phyloP scores from a whole-genome alignment of 2,888 invertebrate species.

The Leptothorax acervorum region DNA sequence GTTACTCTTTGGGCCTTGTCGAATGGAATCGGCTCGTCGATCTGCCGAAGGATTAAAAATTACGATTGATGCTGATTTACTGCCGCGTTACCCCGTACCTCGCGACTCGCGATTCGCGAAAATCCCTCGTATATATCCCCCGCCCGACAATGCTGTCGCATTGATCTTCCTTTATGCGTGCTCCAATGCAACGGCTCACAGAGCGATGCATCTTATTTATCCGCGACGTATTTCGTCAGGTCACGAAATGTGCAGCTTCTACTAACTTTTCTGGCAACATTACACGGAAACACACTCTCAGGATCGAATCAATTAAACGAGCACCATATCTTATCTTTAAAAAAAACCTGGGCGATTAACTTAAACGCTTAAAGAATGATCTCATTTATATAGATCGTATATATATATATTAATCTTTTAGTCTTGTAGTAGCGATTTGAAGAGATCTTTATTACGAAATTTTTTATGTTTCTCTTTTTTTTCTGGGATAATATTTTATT shows the following conservation, averaged over 20 bases:
- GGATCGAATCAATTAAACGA: conserved; percentile 24
- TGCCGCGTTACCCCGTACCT: conserved; percentile 56
- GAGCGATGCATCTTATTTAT: conserved; percentile 69
- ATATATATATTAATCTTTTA: neutral
- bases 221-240: conserved; percentile 59
- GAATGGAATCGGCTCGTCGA: conserved; percentile 71
- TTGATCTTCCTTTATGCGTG: conserved; percentile 72
- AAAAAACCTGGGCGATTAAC: too few species aligned
- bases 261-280: conserved; percentile 38
- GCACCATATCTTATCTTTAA: too few species aligned
- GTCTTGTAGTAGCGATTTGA: neutral
- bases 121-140: conserved; percentile 70
- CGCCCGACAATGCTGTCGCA: conserved; percentile 68
- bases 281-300: conserved; percentile 37
- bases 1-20: conserved; percentile 77
- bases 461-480: neutral
- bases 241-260: conserved; percentile 41
- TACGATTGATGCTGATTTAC: conserved; percentile 81
- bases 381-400: neutral
- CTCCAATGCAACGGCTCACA: conserved; percentile 49
- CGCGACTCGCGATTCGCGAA: conserved; percentile 62
- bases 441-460: conserved; percentile 14
- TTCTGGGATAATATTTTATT: neutral
- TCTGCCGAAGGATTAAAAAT: conserved; percentile 79
- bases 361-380: too few species aligned